phyloP scores from a whole-genome alignment of 2,888 invertebrate genomes.

The Polydrusus tereticollis region DNA sequence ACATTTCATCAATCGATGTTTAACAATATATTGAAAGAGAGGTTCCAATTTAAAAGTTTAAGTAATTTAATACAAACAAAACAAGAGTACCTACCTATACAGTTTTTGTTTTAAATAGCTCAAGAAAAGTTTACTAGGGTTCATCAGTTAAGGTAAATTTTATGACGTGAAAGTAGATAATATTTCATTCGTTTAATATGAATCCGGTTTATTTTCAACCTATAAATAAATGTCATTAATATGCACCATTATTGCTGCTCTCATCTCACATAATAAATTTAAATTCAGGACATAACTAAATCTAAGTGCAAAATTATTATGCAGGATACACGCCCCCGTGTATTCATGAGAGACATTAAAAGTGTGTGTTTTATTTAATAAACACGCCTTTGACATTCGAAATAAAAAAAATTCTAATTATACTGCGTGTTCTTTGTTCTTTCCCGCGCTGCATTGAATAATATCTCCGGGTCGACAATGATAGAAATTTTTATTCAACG shows the following conservation, averaged over 20 bases:
- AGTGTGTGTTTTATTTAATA: constrained; percentile 49
- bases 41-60: too few relatives aligned
- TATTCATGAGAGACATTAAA: constrained; percentile 40
- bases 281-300: constrained; percentile 28
- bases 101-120: too few relatives aligned
- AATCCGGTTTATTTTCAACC: background rate
- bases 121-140: too few relatives aligned
- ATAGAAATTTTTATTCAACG: background rate
- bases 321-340: constrained; percentile 44
- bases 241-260: constrained; percentile 15
- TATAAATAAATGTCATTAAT: background rate
- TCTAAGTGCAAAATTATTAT: constrained; percentile 32
- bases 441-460: constrained; percentile 27
- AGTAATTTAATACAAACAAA: too few relatives aligned
- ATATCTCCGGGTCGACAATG: constrained; percentile 20
- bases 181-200: background rate
- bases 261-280: constrained; percentile 9
- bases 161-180: constrained; percentile 5
- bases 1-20: too few relatives aligned
- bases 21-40: too few relatives aligned
- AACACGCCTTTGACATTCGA: constrained; percentile 49
- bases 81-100: too few relatives aligned
- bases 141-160: too few relatives aligned
- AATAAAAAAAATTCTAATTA: constrained; percentile 45
- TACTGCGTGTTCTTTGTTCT: constrained; percentile 44